These are phyloP conservation scores for Macaria liturata DNA, from an alignment of 2,888 invertebrate genomes.

Conservation along the genomic window DNA sequence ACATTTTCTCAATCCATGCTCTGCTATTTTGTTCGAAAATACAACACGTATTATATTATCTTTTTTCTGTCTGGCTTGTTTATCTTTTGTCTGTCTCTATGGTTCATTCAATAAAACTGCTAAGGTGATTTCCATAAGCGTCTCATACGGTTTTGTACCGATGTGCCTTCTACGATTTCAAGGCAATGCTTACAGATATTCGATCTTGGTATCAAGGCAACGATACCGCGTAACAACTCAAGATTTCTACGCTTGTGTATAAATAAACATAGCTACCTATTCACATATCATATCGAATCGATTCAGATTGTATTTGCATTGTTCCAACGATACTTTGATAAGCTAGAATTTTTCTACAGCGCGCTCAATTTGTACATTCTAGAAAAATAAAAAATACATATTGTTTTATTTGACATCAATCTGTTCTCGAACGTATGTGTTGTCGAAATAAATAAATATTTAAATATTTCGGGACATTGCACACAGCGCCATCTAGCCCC, in stretches of 20 bases:
- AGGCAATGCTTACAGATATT: slow-evolving; percentile 52
- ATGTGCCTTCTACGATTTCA: slow-evolving; percentile 41
- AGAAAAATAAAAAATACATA: too few relatives aligned
- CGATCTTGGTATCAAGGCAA: slow-evolving; percentile 54
- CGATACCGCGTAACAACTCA: slow-evolving; percentile 41
- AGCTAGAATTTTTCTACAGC: too few relatives aligned
- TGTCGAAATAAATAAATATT: too few relatives aligned
- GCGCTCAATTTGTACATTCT: too few relatives aligned
- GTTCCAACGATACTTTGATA: slow-evolving; percentile 12
- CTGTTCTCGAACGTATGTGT: too few relatives aligned
- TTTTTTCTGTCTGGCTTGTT: too few relatives aligned
- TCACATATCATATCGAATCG: slow-evolving; percentile 12
- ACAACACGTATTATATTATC: too few relatives aligned
- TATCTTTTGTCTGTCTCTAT: not conserved
- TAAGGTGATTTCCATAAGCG: slow-evolving; percentile 34
- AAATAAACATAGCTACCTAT: slow-evolving; percentile 3
- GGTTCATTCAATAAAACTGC: slow-evolving; percentile 22
- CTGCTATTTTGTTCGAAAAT: too few relatives aligned
- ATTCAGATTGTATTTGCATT: slow-evolving; percentile 19
- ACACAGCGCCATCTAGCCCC: too few relatives aligned
- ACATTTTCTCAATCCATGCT: too few relatives aligned
- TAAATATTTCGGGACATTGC: too few relatives aligned
- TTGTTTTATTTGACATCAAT: too few relatives aligned
- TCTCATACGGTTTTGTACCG: slow-evolving; percentile 35
- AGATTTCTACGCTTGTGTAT: slow-evolving; percentile 13